Evolutionary conservation across 1,140 invertebrate species (phyloP), one percentile per base, ranked within the genome.

Genomic region (Neomicropteryx cornuta): DNA sequence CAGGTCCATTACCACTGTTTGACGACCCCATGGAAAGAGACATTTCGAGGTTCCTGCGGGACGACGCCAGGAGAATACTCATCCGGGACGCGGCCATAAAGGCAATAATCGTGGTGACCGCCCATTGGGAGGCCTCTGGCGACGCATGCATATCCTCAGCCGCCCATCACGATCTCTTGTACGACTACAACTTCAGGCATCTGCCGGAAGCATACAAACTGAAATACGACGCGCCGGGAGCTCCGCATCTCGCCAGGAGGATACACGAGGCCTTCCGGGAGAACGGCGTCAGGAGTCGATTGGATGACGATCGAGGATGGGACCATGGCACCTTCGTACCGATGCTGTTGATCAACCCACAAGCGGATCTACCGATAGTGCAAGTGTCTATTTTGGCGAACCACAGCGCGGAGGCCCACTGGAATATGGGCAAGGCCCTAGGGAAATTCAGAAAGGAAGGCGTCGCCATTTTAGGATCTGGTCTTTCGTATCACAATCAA

Each of bases 111-210:
- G 14, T 47, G 10, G 46, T 47, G 0, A 47, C 46, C 0, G 46
- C 42, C 10, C 46, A 47, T 35, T 36, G 46, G 20, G 46, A 47
- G 18, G 40, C 33, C 4, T 33, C 44, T 24, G 13, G 38, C 2
- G 46, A 44, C 3, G 34, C 37, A 8, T n/a, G n/a, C n/a, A 47
- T 47, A 19, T 45, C 46, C 8, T 42, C 39, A 1, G 33, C 34
- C 2, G 34, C 32, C 17, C 17, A 24, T 10, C 46, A 44, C 27
- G 32, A 41, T 11, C 33, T 47, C 24, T 1, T 47, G 3, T 47
- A 39, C 21, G 46, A 47, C 28, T 31, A 32, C 17, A 44, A 47
- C 36, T 47, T 42, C 35, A n/a, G n/a, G n/a, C n/a, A n/a, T n/a
- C 46, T 43, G 5, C 46, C 46, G 1, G 46, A 42, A 19, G 39